phyloP scores from a whole-genome alignment of 2,888 invertebrate genomes.

The Pinctada fucata region DNA sequence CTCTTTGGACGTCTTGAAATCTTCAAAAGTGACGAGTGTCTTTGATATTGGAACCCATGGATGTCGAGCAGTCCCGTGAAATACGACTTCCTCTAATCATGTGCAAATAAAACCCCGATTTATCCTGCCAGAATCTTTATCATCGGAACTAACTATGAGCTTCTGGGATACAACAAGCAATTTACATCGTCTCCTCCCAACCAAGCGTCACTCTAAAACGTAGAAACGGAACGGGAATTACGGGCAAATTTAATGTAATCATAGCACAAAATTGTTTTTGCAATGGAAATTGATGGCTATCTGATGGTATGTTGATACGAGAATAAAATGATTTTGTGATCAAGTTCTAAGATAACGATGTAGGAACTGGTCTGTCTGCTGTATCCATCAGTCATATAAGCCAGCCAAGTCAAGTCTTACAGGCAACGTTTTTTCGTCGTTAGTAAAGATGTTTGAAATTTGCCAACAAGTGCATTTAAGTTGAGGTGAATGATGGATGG shows the following conservation, averaged over 20 bases:
- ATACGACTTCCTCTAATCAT: too few species aligned
- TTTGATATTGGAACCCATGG: too few species aligned
- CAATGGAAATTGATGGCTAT: constrained; percentile 5
- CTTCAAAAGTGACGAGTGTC: too few species aligned
- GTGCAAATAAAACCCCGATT: background rate
- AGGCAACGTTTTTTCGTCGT: background rate
- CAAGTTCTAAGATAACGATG: background rate
- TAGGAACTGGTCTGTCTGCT: background rate
- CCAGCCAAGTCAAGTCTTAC: background rate
- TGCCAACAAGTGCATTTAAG: constrained; percentile 1
- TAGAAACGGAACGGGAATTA: background rate
- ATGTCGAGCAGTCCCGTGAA: too few species aligned
- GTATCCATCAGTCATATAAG: constrained; percentile 6
- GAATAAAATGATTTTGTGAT: constrained; percentile 15
- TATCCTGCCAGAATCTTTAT: background rate
- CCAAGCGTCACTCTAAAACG: background rate
- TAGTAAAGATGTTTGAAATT: background rate
- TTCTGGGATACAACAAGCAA: background rate
- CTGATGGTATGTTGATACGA: constrained; percentile 15
- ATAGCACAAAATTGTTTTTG: constrained; percentile 18
- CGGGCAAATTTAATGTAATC: constrained; percentile 18
- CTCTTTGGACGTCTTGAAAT: too few species aligned
- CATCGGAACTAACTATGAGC: background rate
- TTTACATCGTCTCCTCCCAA: background rate
- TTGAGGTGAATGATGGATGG: background rate